Conservation (phyloP, 2,797 vertebrate species). For the Euthynnus affinis region DNA sequence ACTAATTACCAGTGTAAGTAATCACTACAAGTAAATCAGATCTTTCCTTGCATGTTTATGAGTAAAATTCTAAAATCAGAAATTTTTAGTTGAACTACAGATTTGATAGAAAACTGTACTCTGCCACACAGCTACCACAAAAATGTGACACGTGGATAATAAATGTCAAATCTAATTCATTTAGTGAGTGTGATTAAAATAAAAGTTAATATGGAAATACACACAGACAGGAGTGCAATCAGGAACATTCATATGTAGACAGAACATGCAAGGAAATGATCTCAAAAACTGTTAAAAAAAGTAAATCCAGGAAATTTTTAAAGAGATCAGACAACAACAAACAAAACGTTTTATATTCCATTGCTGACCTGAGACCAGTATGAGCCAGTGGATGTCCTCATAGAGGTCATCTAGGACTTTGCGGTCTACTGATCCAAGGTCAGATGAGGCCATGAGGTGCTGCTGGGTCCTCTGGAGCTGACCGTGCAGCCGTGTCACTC, state of each 20-base stretch:
- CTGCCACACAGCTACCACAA: too few relatives aligned
- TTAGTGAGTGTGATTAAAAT: neutral
- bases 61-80: too few relatives aligned
- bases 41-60: too few relatives aligned
- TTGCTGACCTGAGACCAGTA: slow-evolving; percentile 96
- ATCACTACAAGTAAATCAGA: too few relatives aligned
- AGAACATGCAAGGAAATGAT: neutral
- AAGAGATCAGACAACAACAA: neutral
- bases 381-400: slow-evolving; percentile 99
- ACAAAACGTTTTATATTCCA: neutral
- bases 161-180: neutral
- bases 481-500: slow-evolving; percentile 95
- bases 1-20: too few relatives aligned
- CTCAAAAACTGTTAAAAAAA: too few relatives aligned
- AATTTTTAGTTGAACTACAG: too few relatives aligned
- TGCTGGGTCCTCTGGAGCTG: slow-evolving; percentile 98
- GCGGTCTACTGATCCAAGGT: slow-evolving; percentile 89
- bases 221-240: neutral
- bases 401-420: slow-evolving; percentile 97
- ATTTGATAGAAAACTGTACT: too few relatives aligned
- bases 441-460: slow-evolving; percentile 92
- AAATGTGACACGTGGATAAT: too few relatives aligned
- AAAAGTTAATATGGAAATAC: neutral
- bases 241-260: neutral
- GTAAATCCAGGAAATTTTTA: neutral